phyloP scores from a whole-genome alignment of 2,113 vertebrate species.

The Rhea pennata region DNA sequence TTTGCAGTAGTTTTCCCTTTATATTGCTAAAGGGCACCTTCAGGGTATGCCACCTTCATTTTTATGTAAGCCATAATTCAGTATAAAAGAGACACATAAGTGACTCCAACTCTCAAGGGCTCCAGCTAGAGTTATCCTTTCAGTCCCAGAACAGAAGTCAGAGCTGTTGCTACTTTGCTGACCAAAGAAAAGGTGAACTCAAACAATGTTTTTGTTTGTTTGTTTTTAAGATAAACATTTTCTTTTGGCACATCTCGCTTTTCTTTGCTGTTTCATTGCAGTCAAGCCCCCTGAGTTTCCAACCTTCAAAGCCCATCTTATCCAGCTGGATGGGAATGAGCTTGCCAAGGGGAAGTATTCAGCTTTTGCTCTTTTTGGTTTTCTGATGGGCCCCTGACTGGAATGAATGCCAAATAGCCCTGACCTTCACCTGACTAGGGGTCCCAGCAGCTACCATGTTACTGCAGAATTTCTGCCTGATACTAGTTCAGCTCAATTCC shows the following conservation, averaged over 20 bases:
- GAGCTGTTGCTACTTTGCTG: constrained; percentile 30
- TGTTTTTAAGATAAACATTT: not conserved
- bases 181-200: not conserved
- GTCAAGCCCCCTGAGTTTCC: not conserved
- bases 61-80: not conserved
- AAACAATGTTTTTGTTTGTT: not conserved
- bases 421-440: constrained; percentile 24
- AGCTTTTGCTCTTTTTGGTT: not conserved
- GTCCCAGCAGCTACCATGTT: constrained; percentile 5
- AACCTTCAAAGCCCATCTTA: accelerated
- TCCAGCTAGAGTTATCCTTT: not conserved
- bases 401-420: not conserved
- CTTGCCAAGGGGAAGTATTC: not conserved
- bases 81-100: not conserved
- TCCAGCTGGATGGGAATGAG: not conserved
- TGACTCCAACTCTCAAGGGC: not conserved
- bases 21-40: constrained; percentile 29
- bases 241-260: not conserved
- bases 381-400: not conserved
- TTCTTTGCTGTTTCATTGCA: not conserved
- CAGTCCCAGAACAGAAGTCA: not conserved
- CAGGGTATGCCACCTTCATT: constrained; percentile 1
- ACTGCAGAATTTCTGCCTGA: not conserved
- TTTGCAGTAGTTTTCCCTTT: not conserved
- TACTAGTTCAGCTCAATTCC: not conserved